These are phyloP conservation scores for Noctilio leporinus DNA, from an alignment of 2,113 vertebrate genomes.

Conservation along the genomic window DNA sequence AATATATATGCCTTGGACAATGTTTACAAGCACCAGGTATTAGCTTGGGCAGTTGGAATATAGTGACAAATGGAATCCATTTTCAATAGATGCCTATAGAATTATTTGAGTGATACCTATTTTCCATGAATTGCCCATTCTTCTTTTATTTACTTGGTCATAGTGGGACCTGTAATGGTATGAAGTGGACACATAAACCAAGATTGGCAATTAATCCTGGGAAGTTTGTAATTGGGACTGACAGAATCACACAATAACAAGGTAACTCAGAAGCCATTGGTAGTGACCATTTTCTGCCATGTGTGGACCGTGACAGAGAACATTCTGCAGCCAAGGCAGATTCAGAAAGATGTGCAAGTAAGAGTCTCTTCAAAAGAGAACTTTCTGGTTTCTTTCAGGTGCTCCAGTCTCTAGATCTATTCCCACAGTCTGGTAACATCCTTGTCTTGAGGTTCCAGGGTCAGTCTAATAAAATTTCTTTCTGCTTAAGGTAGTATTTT, in stretches of 20 bases:
- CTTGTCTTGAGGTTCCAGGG: not conserved
- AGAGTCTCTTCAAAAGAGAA: not conserved
- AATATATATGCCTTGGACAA: slow-evolving; percentile 14
- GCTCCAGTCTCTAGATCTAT: not conserved
- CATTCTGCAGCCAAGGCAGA: not conserved
- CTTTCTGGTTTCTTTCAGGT: not conserved
- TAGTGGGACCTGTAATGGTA: not conserved
- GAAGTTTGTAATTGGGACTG: not conserved
- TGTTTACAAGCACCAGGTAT: not conserved
- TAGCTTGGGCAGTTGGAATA: not conserved
- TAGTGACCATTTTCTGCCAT: not conserved
- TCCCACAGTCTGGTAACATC: not conserved
- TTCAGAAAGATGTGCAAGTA: not conserved
- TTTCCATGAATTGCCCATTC: not conserved
- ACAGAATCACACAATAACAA: not conserved
- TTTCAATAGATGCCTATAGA: not conserved
- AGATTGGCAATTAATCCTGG: not conserved
- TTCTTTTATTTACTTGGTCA: not conserved
- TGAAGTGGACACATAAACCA: not conserved
- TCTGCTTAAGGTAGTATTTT: not conserved
- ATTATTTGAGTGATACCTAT: not conserved
- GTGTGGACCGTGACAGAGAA: not conserved
- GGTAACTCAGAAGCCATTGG: not conserved
- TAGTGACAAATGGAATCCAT: not conserved
- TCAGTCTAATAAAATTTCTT: not conserved